phyloP scores from a whole-genome alignment of 2,888 invertebrate genomes.

The Trissolcus japonicus region DNA sequence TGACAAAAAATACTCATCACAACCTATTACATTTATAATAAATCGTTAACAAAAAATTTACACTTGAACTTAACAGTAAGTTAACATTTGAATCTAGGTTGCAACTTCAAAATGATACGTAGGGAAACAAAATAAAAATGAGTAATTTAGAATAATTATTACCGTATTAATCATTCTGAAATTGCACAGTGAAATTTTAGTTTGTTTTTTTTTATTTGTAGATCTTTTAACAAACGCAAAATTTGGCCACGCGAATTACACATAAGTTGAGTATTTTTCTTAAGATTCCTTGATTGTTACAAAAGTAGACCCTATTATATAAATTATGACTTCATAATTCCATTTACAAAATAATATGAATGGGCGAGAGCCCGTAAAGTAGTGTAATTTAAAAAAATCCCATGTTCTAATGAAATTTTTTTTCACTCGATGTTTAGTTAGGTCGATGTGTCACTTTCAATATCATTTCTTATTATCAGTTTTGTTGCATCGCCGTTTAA shows the following conservation, averaged over 20 bases:
- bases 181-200: conserved; percentile 6
- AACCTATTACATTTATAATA: conserved; percentile 22
- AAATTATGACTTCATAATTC: not conserved
- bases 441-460: too few relatives aligned
- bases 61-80: conserved; percentile 23
- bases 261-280: conserved; percentile 26
- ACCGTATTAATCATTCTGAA: conserved; percentile 8
- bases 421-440: too few relatives aligned
- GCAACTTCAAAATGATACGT: conserved; percentile 14
- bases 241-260: too few relatives aligned
- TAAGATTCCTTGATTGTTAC: too few relatives aligned
- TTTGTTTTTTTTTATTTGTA: not conserved
- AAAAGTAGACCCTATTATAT: too few relatives aligned
- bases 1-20: conserved; percentile 26
- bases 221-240: conserved; percentile 5
- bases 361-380: too few relatives aligned
- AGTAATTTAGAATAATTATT: too few relatives aligned
- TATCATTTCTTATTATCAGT: too few relatives aligned
- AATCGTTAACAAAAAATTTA: conserved; percentile 22
- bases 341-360: too few relatives aligned
- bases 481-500: not conserved
- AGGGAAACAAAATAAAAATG: not conserved
- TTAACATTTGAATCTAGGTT: conserved; percentile 4
- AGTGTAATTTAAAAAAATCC: too few relatives aligned
- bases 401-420: too few relatives aligned